Conservation (phyloP, 2,797 vertebrate genomes). For the Sarcophilus harrisii region DNA sequence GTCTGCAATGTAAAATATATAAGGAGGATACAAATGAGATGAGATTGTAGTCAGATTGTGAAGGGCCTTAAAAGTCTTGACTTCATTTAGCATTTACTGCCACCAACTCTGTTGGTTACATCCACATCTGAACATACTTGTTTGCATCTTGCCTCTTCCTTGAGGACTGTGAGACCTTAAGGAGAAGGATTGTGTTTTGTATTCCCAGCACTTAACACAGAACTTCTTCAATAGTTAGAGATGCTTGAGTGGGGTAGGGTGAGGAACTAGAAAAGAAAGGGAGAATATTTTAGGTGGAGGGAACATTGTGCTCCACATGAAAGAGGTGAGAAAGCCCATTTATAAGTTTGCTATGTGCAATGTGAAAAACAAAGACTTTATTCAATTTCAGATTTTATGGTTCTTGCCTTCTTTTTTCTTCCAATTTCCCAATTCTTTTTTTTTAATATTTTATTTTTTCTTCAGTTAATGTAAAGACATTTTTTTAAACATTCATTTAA, state of each 20-base stretch:
- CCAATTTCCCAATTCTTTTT: not conserved
- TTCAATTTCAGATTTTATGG: not conserved
- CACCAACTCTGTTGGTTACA: not conserved
- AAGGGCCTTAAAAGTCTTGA: not conserved
- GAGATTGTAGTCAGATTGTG: not conserved
- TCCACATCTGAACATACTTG: not conserved
- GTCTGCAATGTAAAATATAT: not conserved
- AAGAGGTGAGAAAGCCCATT: not conserved
- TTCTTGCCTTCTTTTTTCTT: not conserved
- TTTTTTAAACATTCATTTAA: not conserved
- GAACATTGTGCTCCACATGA: not conserved
- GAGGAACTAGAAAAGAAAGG: not conserved
- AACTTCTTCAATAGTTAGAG: not conserved
- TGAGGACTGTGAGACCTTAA: not conserved
- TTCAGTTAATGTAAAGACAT: not conserved
- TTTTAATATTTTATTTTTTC: not conserved
- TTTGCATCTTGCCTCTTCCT: not conserved
- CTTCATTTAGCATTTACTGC: not conserved
- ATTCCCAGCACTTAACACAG: not conserved
- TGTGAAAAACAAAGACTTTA: not conserved
- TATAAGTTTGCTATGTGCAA: not conserved
- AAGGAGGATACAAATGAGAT: not conserved
- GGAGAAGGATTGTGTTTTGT: not conserved
- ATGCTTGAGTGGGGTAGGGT: not conserved
- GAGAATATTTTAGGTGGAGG: not conserved